phyloP scores from a whole-genome alignment of 2,113 vertebrate genomes.

The Myrmecophaga tridactyla region DNA sequence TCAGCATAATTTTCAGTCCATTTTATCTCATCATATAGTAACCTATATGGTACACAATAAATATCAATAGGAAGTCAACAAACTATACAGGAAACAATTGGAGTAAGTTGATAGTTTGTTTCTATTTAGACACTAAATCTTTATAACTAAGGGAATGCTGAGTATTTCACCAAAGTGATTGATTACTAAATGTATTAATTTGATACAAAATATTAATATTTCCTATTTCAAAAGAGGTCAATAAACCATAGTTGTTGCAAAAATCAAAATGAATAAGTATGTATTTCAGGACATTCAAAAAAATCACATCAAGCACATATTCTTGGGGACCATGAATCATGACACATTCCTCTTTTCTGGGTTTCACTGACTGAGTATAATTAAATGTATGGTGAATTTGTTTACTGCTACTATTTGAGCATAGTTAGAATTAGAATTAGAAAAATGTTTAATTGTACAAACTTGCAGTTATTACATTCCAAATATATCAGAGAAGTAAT shows the following conservation, averaged over 20 bases:
- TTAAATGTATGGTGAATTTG: background rate
- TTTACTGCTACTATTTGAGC: slow-evolving; percentile 22
- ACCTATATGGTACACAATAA: background rate
- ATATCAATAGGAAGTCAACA: background rate
- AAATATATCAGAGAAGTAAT: slow-evolving; percentile 9
- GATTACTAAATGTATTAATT: background rate
- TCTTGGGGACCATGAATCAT: background rate
- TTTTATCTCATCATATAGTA: slow-evolving; percentile 19
- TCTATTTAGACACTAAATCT: background rate
- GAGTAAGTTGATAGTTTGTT: background rate
- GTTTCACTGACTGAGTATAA: slow-evolving; percentile 12
- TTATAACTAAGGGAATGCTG: background rate
- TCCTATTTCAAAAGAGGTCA: background rate
- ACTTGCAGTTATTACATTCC: background rate
- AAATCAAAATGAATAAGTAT: background rate
- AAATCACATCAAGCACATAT: background rate
- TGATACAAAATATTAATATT: background rate
- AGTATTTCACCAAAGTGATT: background rate
- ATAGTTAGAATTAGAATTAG: slow-evolving; percentile 2
- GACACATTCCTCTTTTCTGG: background rate
- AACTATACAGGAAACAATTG: background rate
- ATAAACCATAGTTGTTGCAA: background rate
- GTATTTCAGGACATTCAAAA: background rate
- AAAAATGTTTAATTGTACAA: background rate
- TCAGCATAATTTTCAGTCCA: background rate